A percentile compares a stretch with the other conserved stretches of the same genome.
Evolutionary conservation across 2,888 invertebrate genomes (phyloP).

Genomic region (Archips crataeganus): DNA sequence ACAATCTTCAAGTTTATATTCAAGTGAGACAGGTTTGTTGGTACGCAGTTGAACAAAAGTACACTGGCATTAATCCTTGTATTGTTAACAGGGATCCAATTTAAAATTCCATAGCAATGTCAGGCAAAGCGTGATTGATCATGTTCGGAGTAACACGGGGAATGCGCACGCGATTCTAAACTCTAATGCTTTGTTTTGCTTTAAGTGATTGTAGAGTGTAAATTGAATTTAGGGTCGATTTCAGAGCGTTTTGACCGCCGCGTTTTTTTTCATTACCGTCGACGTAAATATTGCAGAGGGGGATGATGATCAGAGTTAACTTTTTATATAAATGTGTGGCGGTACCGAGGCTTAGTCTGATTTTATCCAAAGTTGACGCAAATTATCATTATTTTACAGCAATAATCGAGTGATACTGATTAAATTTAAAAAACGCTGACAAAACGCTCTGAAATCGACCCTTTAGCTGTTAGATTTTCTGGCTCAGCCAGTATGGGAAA

Average conservation of each 20-base stretch:
- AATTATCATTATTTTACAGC: no score
- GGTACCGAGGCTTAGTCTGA: no score
- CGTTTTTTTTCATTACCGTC: no score
- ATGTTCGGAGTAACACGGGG: conserved; percentile 65
- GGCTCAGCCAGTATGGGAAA: neutral
- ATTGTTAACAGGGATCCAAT: conserved; percentile 83
- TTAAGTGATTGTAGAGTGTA: neutral
- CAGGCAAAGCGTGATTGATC: conserved; percentile 83
- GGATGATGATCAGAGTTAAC: no score
- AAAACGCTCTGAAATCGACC: no score
- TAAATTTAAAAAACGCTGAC: no score
- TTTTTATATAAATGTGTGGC: no score
- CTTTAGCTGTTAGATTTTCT: conserved; percentile 1
- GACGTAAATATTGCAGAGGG: no score
- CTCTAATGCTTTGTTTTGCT: conserved; percentile 37
- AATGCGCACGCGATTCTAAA: conserved; percentile 52
- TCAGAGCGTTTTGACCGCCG: no score
- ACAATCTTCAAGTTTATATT: conserved; percentile 33
- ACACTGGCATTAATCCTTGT: conserved; percentile 73
- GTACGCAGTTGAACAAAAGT: conserved; percentile 70
- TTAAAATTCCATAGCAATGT: conserved; percentile 78
- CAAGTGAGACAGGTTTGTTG: conserved; percentile 41
- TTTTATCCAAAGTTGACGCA: no score
- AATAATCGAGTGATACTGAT: no score
- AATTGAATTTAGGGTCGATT: no score